Evolutionary conservation across 2,113 vertebrate genomes (phyloP), one percentile per base, ranked within the genome.

Genomic region (Steatornis caripensis): DNA sequence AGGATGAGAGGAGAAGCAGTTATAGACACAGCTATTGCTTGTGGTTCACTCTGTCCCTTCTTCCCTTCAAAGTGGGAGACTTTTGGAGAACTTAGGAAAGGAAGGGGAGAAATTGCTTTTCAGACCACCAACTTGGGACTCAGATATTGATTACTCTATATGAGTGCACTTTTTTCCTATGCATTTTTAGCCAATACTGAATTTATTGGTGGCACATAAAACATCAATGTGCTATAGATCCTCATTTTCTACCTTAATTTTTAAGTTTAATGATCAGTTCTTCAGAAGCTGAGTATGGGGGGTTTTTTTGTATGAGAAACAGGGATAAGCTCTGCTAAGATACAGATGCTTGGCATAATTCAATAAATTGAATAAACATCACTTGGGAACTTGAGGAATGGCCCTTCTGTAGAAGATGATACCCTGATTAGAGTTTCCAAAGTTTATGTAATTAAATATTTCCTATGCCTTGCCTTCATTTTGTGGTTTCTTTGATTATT

Each of bases 401-500:
- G 43, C 22, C 86, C 18, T 88, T 71, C 20, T 76, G 10, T 76
- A 54, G 18, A 53, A 36, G 16, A n/a, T 10, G 21, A n/a, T 79
- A 51, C 2, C 13, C 8, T 80, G 18, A 45, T 66, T 36, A 81
- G 45, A 34, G 24, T 86, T 93, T n/a, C 14, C 32, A 41, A 66
- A 78, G 14, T 82, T 71, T 12, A 53, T 37, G 8, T 76, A 41
- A 84, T 78, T 37, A 62, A 69, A 4, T 75, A 43, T 36, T 49
- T 83, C 45, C 26, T 48, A 5, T 49, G 11, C 49, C 60, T 95
- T 89, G 65, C 45, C 58, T 65, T 61, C 90, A 64, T 83, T 95
- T 97, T 90, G 53, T 81, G 34, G 7, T 87, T 69, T 88, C 43
- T 91, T 84, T 70, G 9, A 32, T 97, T 95, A 23, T 97, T 96